Evolutionary conservation across 1,140 invertebrate species (phyloP).

Genomic region (Episyrphus balteatus): DNA sequence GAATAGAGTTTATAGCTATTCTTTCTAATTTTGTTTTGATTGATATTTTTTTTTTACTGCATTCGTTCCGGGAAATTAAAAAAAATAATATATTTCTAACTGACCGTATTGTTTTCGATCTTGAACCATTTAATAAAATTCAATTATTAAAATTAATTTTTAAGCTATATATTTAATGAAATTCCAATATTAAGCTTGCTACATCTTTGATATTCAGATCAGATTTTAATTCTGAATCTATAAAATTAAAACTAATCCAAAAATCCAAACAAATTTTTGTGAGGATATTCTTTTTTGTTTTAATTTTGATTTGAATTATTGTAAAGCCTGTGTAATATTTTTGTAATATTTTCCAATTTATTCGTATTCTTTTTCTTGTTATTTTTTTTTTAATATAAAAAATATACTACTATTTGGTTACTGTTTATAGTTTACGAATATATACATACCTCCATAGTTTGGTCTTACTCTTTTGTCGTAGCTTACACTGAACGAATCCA

Average conservation of each 20-base stretch:
- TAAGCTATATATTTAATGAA: too few species aligned
- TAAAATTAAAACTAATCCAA: background rate
- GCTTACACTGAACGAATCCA: conserved; percentile 85
- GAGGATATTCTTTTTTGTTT: background rate
- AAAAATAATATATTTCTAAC: background rate
- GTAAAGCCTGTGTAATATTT: too few species aligned
- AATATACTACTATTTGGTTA: too few species aligned
- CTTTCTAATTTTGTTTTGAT: background rate
- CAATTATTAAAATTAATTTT: too few species aligned
- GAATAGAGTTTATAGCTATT: conserved; percentile 7
- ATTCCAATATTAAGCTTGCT: too few species aligned
- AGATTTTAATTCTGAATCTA: too few species aligned
- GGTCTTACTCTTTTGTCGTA: conserved; percentile 97
- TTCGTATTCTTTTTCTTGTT: too few species aligned
- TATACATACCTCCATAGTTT: conserved; percentile 90
- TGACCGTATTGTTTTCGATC: background rate
- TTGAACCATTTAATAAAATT: too few species aligned
- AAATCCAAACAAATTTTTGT: background rate
- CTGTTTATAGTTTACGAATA: too few species aligned
- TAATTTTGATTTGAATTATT: background rate
- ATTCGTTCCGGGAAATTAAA: background rate
- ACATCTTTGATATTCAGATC: too few species aligned
- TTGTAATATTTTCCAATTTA: too few species aligned
- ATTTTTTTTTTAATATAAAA: background rate
- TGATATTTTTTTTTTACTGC: too few species aligned